Evolutionary conservation across 2,888 invertebrate species (phyloP).

Genomic region (Temnothorax unifasciatus): DNA sequence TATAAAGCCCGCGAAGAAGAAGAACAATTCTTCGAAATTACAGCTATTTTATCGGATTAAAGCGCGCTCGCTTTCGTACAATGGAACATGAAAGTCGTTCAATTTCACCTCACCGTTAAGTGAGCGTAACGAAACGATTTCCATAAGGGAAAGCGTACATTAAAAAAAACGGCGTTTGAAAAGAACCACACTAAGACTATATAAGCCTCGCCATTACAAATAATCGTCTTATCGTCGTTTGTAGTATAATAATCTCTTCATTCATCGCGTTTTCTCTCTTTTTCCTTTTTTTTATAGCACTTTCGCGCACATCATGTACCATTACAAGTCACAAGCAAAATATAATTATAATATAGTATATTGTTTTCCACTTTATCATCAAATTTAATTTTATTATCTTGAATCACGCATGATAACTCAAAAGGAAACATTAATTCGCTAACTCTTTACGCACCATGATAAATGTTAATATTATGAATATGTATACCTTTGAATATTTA

Average conservation of each 20-base stretch:
- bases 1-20: slow-evolving; percentile 24
- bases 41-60: slow-evolving; percentile 52
- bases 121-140: slow-evolving; percentile 52
- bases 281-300: too few species aligned
- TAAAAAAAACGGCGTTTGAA: slow-evolving; percentile 21
- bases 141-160: slow-evolving; percentile 35
- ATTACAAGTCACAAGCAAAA: neutral
- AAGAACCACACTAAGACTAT: neutral
- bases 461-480: neutral
- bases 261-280: neutral
- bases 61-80: slow-evolving; percentile 37
- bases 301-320: neutral
- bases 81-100: slow-evolving; percentile 43
- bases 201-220: slow-evolving; percentile 13
- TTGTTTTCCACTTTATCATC: neutral
- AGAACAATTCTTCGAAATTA: slow-evolving; percentile 53
- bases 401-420: neutral
- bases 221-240: slow-evolving; percentile 23
- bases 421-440: neutral
- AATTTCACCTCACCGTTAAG: slow-evolving; percentile 44
- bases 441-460: neutral
- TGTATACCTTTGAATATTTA: neutral
- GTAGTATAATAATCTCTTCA: slow-evolving; percentile 10
- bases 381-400: slow-evolving; percentile 17
- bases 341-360: neutral